These are phyloP conservation scores for Pygoscelis antarcticus DNA, from an alignment of 2,113 vertebrate species.

Conservation along the genomic window DNA sequence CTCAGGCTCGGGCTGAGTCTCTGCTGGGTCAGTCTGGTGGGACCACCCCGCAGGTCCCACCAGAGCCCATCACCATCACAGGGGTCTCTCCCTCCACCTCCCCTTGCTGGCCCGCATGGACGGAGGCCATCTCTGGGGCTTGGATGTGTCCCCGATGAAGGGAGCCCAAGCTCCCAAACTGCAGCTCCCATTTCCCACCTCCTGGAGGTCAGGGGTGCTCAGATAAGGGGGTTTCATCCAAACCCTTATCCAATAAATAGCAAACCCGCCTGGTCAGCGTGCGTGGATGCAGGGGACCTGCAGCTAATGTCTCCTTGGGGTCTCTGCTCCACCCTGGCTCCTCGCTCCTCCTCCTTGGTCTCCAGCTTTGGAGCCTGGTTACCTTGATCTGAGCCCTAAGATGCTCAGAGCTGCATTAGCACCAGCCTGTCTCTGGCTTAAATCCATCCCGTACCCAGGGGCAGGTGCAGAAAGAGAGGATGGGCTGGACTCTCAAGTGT, in stretches of 20 bases:
- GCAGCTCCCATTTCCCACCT: background rate
- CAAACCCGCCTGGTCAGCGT: rapidly evolving
- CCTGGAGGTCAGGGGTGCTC: background rate
- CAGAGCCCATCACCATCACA: background rate
- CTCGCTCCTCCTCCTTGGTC: background rate
- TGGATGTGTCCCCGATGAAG: background rate
- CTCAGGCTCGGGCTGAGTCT: rapidly evolving
- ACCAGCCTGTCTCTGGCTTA: background rate
- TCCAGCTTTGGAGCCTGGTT: background rate
- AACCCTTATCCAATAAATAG: background rate
- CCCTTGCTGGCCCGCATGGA: rapidly evolving
- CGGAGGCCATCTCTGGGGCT: background rate
- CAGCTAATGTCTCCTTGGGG: background rate
- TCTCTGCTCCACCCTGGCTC: background rate
- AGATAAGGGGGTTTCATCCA: background rate
- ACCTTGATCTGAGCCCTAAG: background rate
- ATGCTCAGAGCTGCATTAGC: background rate
- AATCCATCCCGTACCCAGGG: background rate
- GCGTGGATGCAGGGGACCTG: background rate
- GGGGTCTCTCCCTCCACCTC: background rate
- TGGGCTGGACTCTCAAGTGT: background rate
- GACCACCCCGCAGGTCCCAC: background rate
- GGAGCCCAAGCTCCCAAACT: background rate
- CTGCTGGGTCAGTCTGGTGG: rapidly evolving
- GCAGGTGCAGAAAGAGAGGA: background rate